Base-by-base conservation (phyloP, 2,113 vertebrate species). In the Strix aluco region DNA sequence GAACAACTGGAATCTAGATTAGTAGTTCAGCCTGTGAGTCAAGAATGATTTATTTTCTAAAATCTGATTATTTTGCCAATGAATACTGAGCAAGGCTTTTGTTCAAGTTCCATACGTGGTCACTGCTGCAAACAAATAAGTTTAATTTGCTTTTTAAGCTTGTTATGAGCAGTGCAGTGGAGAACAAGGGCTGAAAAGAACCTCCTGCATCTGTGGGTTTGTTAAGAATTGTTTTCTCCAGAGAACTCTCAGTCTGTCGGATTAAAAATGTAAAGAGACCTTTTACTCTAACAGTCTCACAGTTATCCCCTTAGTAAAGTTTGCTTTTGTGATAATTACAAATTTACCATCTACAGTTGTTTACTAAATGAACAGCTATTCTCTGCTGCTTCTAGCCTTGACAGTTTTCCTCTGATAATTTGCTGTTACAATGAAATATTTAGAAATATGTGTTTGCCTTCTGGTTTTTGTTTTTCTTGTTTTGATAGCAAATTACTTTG, bases 291-390 rank as follows among this genome's bases (percentile, higher is more conserved):
- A 96, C 92, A 96, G 77, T 86, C 58, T 98, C 96, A 98, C 93
- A 92, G 89, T 97, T 97, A 98, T 97, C 96, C 94, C 90, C 89
- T 97, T 92, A 96, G 96, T 86, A 97, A 98, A 97, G 95, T 98
- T 98, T 98, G 92, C 92, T 97, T 97, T 98, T 97, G 92, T 96
- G 97, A 97, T 98, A 98, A 98, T 98, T 98, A 94, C 92, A 94
- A 94, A 94, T 96, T 96, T 95, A 91, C 63, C 52, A 79, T 95
- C 83, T 94, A 92, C 82, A 94, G 80, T 96, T 98, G 79, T 98
- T 98, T 97, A 97, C 96, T 94, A 96, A 97, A 95, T 95, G 94
- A 97, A 95, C 93, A 95, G 81, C 52, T 97, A 97, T 97, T 79
- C 94, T 94, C 79, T 72, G 81, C 57, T 95, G 81, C 94, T 97